phyloP scores from a whole-genome alignment of 1,140 invertebrate genomes.

The Zaprionus capensis region DNA sequence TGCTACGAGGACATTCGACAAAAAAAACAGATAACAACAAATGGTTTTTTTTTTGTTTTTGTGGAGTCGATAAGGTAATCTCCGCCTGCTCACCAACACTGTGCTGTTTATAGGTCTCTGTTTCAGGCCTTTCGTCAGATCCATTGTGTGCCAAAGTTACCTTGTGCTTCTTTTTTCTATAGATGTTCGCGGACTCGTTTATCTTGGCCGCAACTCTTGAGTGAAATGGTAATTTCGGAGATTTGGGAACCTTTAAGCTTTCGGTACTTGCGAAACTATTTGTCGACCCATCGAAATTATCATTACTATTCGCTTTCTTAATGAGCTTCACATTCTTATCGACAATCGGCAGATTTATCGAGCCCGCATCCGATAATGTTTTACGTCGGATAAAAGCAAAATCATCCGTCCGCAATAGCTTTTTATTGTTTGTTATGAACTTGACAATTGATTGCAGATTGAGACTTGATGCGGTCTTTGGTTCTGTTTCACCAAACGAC shows the following conservation, averaged over 20 bases:
- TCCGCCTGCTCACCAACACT: conserved; percentile 61
- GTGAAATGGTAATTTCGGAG: conserved; percentile 51
- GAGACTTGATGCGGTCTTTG: conserved; percentile 43
- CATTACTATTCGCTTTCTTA: conserved; percentile 38
- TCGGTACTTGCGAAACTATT: conserved; percentile 6
- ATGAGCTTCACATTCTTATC: conserved; percentile 60
- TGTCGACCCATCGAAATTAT: neutral
- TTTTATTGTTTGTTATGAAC: conserved; percentile 64
- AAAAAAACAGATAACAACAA: conserved; percentile 17
- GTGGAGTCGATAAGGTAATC: conserved; percentile 21
- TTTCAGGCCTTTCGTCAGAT: conserved; percentile 41
- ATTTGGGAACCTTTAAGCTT: conserved; percentile 6
- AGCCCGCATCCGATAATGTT: conserved; percentile 42
- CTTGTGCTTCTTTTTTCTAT: conserved; percentile 55
- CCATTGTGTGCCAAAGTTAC: conserved; percentile 27
- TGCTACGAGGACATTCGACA: conserved; percentile 11
- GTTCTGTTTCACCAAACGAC: conserved; percentile 4
- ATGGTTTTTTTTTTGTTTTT: conserved; percentile 7
- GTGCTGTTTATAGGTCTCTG: conserved; percentile 58
- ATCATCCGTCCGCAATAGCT: conserved; percentile 58
- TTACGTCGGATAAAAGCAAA: conserved; percentile 62
- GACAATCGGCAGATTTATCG: conserved; percentile 41
- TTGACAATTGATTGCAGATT: conserved; percentile 66
- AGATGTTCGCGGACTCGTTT: conserved; percentile 5
- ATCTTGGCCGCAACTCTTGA: conserved; percentile 71